Conservation (phyloP, 1,140 invertebrate species). For the Zaprionus ornatus region DNA sequence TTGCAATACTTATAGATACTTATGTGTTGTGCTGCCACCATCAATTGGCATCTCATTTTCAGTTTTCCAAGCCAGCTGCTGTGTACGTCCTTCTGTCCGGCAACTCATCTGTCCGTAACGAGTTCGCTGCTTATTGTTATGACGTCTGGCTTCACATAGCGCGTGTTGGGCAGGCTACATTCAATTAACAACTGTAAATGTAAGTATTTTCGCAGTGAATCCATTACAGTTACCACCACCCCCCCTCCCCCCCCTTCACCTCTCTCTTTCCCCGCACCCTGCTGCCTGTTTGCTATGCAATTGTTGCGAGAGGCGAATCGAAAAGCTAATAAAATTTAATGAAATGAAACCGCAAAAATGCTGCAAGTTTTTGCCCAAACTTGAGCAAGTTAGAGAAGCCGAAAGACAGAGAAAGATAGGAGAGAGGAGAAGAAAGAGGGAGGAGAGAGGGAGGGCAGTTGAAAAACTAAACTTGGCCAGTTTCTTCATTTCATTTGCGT, state of each 20-base stretch:
- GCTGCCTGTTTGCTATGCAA: conserved; percentile 2
- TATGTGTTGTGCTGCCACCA: not conserved
- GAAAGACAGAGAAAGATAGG: not conserved
- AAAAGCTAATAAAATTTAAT: conserved; percentile 66
- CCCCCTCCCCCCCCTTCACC: not conserved
- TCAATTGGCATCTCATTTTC: conserved; percentile 25
- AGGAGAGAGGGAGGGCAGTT: too few relatives aligned
- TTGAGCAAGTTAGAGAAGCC: not conserved
- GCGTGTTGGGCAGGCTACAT: not conserved
- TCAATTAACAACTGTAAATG: conserved; percentile 39
- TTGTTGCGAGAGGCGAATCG: conserved; percentile 40
- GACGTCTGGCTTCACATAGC: conserved; percentile 24
- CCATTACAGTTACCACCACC: conserved; percentile 13
- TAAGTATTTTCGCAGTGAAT: conserved; percentile 19
- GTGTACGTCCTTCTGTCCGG: not conserved
- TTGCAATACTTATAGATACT: not conserved
- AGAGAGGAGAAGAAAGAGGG: not conserved
- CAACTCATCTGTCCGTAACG: conserved; percentile 13
- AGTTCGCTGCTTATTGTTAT: conserved; percentile 31
- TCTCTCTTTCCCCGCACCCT: too few relatives aligned
- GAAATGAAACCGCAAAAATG: conserved; percentile 63
- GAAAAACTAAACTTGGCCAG: not conserved
- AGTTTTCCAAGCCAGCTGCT: not conserved
- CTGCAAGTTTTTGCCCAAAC: not conserved
- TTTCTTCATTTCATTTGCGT: conserved; percentile 33